Evolutionary conservation across 2,113 vertebrate genomes (phyloP).

Genomic region (Fulica atra): DNA sequence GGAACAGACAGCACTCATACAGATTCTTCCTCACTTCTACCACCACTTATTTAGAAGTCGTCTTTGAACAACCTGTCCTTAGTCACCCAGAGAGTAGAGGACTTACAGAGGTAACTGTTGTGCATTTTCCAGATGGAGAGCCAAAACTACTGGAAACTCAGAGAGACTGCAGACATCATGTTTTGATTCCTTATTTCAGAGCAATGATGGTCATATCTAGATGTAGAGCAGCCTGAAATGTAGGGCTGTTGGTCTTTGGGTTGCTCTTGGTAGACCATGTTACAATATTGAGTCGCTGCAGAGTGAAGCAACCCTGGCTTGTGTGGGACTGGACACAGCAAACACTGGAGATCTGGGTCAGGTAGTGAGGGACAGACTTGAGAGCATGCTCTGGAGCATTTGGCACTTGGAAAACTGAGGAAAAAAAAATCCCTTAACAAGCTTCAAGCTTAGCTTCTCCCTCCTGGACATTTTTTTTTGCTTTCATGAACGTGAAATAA

Average conservation of each 20-base stretch:
- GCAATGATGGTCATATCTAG: background rate
- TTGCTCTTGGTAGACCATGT: background rate
- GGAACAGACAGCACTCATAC: background rate
- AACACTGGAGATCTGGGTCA: background rate
- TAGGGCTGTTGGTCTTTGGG: background rate
- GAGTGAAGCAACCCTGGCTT: background rate
- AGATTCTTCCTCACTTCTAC: background rate
- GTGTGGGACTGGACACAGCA: background rate
- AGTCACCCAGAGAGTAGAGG: background rate
- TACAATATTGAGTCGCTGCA: background rate
- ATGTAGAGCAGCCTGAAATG: background rate
- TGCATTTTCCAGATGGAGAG: background rate
- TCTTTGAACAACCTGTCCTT: background rate
- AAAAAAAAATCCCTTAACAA: background rate
- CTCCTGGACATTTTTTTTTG: background rate
- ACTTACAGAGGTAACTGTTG: background rate
- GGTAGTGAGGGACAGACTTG: background rate
- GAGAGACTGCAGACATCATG: background rate
- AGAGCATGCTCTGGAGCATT: background rate
- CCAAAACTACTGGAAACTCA: background rate
- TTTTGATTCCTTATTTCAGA: background rate
- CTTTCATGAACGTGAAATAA: constrained; percentile 15
- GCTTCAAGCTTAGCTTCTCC: background rate
- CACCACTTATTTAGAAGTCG: background rate
- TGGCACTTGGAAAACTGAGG: background rate